Evolutionary conservation across 2,888 invertebrate genomes (phyloP), one percentile per base, ranked within the genome.

Genomic region (Odontocerum albicorne): DNA sequence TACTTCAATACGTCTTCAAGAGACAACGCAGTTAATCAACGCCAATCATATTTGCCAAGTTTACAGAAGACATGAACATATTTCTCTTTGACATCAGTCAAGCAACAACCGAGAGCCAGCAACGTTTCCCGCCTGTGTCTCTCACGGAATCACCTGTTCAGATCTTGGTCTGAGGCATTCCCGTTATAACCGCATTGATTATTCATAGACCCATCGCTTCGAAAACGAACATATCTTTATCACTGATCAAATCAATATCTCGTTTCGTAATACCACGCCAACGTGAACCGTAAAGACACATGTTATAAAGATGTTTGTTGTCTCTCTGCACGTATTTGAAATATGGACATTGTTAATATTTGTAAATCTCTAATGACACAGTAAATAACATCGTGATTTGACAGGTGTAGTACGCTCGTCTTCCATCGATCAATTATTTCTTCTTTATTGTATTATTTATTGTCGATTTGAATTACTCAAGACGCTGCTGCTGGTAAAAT

Each of bases 351-450:
- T 35, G 36, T 46, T 10, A 21, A 46, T 46, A 21, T 46, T 46
- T n/a, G 39, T 21, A 27, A 22, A 2, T 44, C 36, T 20, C 36
- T 31, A 51, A 51, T 44, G 38, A 42, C n/a, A 17, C 39, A 12
- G 31, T 38, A 42, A 49, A 55, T 33, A 49, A 22, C 33, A 35
- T 50, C 40, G 40, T 49, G 49, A 49, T 55, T 38, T 49, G 55
- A 55, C 55, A 55, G 55, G 55, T 55, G 55, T 40, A 38, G 19
- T 43, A 33, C 31, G 21, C 20, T 17, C 43, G 15, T 21, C 21
- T 15, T 42, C 35, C 13, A 20, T 43, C 49, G 49, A 49, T 55
- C 49, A 49, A 49, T 49, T 49, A 31, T 46, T 43, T 32, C n/a
- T n/a, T n/a, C n/a, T n/a, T n/a, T n/a, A n/a, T n/a, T n/a, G n/a